Percentiles rank a stretch among this genome's conserved stretches.
These are phyloP conservation scores for Myocastor coypus DNA, from an alignment of 2,113 vertebrate genomes.

Conservation along the genomic window DNA sequence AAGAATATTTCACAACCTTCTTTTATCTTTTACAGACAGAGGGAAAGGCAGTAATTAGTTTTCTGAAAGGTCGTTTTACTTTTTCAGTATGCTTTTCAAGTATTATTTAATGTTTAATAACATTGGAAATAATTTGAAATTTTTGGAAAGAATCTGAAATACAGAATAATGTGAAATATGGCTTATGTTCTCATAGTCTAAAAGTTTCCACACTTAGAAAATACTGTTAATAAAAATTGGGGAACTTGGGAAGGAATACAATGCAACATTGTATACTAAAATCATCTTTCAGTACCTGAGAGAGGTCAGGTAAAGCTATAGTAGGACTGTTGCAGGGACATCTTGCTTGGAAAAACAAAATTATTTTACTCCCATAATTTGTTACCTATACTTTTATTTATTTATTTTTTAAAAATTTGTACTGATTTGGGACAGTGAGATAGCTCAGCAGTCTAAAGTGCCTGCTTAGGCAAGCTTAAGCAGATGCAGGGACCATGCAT, in stretches of 20 bases:
- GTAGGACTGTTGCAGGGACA: not conserved
- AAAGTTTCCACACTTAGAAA: not conserved
- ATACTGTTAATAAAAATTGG: not conserved
- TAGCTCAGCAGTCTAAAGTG: no score
- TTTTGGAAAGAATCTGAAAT: conserved; percentile 54
- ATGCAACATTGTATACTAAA: not conserved
- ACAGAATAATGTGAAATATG: not conserved
- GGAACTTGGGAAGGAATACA: not conserved
- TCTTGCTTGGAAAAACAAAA: not conserved
- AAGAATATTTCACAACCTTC: not conserved
- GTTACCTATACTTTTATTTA: not conserved
- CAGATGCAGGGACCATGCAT: no score
- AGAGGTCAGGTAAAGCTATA: not conserved
- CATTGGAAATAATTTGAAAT: not conserved
- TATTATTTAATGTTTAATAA: conserved; percentile 26
- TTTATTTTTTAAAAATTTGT: no score
- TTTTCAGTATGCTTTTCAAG: conserved; percentile 31
- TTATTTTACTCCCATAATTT: not conserved
- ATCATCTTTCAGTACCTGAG: not conserved
- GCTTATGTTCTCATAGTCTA: not conserved
- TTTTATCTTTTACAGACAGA: not conserved
- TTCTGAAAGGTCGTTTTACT: not conserved
- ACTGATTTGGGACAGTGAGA: no score
- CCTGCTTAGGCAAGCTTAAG: no score
- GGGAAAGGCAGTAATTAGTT: not conserved